These are phyloP conservation scores for Charaxes varanes DNA, from an alignment of 1,140 invertebrate genomes.

Conservation along the genomic window DNA sequence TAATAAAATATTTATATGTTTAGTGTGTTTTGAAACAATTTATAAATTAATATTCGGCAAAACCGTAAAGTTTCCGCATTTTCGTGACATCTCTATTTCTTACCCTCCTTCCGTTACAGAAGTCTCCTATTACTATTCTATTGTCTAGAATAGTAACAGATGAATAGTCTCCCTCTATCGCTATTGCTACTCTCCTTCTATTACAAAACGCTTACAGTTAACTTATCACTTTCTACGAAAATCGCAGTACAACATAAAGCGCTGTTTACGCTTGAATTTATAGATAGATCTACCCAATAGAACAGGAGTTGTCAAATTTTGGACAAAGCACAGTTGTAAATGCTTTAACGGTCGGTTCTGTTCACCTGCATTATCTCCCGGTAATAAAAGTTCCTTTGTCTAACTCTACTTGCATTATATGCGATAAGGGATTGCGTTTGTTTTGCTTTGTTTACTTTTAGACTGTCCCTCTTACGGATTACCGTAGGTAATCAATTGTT, in stretches of 20 bases:
- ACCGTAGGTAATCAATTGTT: not conserved
- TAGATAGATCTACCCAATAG: not conserved
- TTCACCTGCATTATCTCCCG: slow-evolving; percentile 9
- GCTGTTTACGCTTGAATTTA: not conserved
- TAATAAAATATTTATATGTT: too few species aligned
- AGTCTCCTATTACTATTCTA: too few species aligned
- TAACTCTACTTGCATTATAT: slow-evolving; percentile 5
- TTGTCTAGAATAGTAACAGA: too few species aligned
- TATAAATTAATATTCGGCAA: too few species aligned
- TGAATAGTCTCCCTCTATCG: too few species aligned
- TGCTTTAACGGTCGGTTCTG: slow-evolving; percentile 20
- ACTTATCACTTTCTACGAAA: not conserved
- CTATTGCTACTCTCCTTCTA: not conserved
- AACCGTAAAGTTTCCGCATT: too few species aligned
- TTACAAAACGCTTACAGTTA: not conserved
- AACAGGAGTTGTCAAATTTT: slow-evolving; percentile 20
- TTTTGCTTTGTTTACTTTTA: slow-evolving; percentile 13
- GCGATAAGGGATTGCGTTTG: slow-evolving; percentile 18
- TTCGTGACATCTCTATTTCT: too few species aligned
- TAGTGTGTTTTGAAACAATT: too few species aligned
- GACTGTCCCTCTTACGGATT: too few species aligned
- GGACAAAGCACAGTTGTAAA: slow-evolving; percentile 5
- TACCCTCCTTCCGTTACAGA: too few species aligned
- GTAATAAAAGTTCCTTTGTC: slow-evolving; percentile 1
- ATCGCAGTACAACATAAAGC: slow-evolving; percentile 7